Percentiles rank a stretch among this genome's conserved stretches.
phyloP scores from a whole-genome alignment of 1,140 invertebrate genomes.

The Argopecten irradians region DNA sequence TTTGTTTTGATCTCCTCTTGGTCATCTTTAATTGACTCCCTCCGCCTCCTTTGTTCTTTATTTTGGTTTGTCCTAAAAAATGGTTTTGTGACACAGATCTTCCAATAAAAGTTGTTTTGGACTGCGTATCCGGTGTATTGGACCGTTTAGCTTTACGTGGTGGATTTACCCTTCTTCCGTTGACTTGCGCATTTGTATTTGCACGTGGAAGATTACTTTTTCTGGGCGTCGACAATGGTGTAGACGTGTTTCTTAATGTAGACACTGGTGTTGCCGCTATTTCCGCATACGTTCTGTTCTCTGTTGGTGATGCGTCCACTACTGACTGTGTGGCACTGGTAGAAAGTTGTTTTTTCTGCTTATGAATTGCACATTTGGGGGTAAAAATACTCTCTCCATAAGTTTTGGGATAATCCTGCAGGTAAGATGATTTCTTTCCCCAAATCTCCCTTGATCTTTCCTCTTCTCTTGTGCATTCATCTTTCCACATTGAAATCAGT shows the following conservation, averaged over 20 bases:
- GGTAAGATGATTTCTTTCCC: no score
- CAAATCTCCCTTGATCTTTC: no score
- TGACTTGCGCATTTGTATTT: no score
- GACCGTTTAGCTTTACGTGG: neutral
- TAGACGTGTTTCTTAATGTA: no score
- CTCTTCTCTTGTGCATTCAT: no score
- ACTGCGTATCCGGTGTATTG: no score
- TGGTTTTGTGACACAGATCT: neutral
- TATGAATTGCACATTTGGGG: neutral
- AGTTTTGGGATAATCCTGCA: no score
- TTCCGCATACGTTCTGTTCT: neutral
- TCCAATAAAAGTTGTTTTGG: neutral
- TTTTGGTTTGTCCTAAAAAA: neutral
- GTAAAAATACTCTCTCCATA: no score
- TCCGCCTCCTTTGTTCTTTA: neutral
- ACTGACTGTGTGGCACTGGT: neutral
- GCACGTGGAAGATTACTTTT: neutral
- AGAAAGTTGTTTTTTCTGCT: neutral
- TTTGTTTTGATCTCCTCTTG: no score
- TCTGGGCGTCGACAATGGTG: neutral
- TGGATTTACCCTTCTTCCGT: neutral
- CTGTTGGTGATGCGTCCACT: neutral
- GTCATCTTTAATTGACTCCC: neutral
- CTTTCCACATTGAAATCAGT: no score
- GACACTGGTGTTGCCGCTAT: neutral